These are phyloP conservation scores for Trichopoda pennipes DNA, from an alignment of 2,888 invertebrate species.

Conservation along the genomic window DNA sequence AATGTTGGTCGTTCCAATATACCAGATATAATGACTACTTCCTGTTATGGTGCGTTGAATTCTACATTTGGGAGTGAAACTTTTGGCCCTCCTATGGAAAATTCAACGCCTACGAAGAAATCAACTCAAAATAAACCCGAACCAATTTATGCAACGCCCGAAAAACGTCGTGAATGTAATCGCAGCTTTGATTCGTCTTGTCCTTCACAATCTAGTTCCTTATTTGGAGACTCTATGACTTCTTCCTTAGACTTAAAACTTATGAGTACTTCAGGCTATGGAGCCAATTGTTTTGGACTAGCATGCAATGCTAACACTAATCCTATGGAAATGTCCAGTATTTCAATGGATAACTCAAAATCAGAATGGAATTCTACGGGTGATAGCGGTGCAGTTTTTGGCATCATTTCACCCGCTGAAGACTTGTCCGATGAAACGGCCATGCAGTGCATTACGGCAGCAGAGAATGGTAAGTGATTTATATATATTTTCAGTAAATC, in stretches of 20 bases:
- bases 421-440: slow-evolving; percentile 77
- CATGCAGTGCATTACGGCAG: slow-evolving; percentile 77
- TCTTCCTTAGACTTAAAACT: slow-evolving; percentile 76
- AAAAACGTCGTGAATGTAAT: slow-evolving; percentile 77
- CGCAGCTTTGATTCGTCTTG: slow-evolving; percentile 78
- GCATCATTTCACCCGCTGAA: slow-evolving; percentile 71
- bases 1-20: slow-evolving; percentile 43
- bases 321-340: slow-evolving; percentile 56
- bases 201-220: slow-evolving; percentile 77
- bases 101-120: slow-evolving; percentile 23
- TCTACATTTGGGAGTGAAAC: slow-evolving; percentile 73
- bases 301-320: slow-evolving; percentile 29
- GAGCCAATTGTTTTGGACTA: slow-evolving; percentile 63
- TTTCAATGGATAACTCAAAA: slow-evolving; percentile 70
- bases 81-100: slow-evolving; percentile 60
- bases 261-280: slow-evolving; percentile 71
- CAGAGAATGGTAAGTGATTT: slow-evolving; percentile 77
- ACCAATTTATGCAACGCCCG: slow-evolving; percentile 78
- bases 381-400: slow-evolving; percentile 64
- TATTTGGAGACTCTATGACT: slow-evolving; percentile 77
- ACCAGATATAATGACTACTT: slow-evolving; percentile 80
- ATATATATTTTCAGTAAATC: too few species aligned
- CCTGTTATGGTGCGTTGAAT: slow-evolving; percentile 80
- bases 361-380: slow-evolving; percentile 73
- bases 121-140: slow-evolving; percentile 62